These are phyloP conservation scores for Gouania willdenowi DNA, from an alignment of 2,797 vertebrate species.

Conservation along the genomic window DNA sequence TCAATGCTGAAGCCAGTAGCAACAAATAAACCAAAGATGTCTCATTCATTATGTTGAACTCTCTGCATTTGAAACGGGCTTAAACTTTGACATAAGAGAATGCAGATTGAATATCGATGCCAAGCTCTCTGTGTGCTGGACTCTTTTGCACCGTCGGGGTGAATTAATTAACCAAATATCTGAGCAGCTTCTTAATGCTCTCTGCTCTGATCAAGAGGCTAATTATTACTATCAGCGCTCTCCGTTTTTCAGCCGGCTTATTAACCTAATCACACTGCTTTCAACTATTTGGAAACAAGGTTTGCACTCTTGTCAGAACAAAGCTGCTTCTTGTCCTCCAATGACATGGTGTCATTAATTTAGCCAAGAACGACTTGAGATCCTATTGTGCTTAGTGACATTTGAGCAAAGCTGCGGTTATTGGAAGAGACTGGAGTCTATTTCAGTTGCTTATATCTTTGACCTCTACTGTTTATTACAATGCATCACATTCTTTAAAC, in stretches of 20 bases:
- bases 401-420: neutral
- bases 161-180: slow-evolving; percentile 60
- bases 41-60: too few species aligned
- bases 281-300: slow-evolving; percentile 25
- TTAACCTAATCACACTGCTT: slow-evolving; percentile 46
- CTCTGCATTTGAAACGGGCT: too few species aligned
- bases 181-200: slow-evolving; percentile 34
- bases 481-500: too few species aligned
- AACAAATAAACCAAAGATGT: too few species aligned
- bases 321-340: slow-evolving; percentile 30
- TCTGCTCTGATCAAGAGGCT: slow-evolving; percentile 41
- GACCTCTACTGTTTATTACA: too few species aligned
- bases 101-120: neutral
- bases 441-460: slow-evolving; percentile 37
- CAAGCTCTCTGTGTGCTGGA: slow-evolving; percentile 3
- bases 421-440: too few species aligned
- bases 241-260: slow-evolving; percentile 49
- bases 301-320: slow-evolving; percentile 26
- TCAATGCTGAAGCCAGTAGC: too few species aligned
- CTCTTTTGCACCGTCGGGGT: slow-evolving; percentile 2
- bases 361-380: too few species aligned
- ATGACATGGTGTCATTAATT: slow-evolving; percentile 22
- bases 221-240: slow-evolving; percentile 50
- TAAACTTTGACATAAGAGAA: neutral
- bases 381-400: too few species aligned